Percentiles rank a stretch among this genome's conserved stretches.
Evolutionary conservation across 1,140 invertebrate genomes (phyloP).

Genomic region (Vollenhovia emeryi): DNA sequence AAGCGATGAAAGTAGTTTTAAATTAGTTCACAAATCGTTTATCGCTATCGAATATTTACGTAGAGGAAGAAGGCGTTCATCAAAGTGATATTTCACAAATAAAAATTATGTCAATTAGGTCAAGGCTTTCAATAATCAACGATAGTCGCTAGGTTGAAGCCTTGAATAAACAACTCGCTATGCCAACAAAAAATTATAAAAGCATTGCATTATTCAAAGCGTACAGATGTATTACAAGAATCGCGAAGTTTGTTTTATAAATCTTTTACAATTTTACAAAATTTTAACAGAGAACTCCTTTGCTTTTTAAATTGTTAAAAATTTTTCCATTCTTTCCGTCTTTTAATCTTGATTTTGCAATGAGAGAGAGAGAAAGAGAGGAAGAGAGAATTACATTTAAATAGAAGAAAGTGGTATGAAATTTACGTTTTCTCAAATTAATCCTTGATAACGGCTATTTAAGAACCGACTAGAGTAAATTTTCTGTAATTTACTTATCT

Average conservation of each 20-base stretch:
- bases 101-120: slow-evolving; percentile 25
- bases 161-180: neutral
- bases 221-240: neutral
- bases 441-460: neutral
- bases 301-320: too few relatives aligned
- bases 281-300: too few relatives aligned
- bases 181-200: neutral
- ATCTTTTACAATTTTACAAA: too few relatives aligned
- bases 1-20: neutral
- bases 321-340: too few relatives aligned
- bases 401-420: neutral
- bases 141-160: neutral
- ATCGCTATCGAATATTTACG: neutral
- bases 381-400: neutral
- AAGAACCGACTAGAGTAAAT: neutral
- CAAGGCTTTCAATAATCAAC: slow-evolving; percentile 44
- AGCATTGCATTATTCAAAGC: neutral
- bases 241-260: too few relatives aligned
- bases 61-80: neutral
- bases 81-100: neutral
- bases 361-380: neutral
- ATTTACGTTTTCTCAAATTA: neutral
- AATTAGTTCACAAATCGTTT: neutral
- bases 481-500: neutral
- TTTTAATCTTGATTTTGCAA: neutral